Conservation (phyloP, 2,113 vertebrate species). For the Cyprinodon tularosa region DNA sequence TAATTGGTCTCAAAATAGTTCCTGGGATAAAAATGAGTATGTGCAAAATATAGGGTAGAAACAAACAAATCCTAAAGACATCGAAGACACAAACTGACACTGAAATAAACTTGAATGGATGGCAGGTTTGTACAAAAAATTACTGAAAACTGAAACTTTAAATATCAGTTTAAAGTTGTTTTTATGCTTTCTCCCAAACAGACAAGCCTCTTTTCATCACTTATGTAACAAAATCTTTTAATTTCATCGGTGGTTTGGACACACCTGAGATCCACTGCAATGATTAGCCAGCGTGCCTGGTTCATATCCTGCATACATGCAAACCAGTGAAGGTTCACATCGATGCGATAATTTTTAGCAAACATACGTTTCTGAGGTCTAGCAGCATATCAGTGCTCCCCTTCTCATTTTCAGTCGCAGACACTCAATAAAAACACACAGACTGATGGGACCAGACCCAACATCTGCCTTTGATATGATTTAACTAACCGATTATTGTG, state of each 20-base stretch:
- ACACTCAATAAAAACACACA: constrained; percentile 49
- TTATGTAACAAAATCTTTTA: not conserved
- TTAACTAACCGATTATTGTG: constrained; percentile 78
- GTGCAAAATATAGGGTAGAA: not conserved
- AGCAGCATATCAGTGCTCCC: constrained; percentile 41
- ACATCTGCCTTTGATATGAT: constrained; percentile 82
- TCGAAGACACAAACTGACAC: not conserved
- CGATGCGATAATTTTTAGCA: constrained; percentile 28
- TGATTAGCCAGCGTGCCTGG: too few species aligned
- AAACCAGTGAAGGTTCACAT: constrained; percentile 23
- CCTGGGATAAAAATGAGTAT: not conserved
- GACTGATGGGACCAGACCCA: constrained; percentile 67
- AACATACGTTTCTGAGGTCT: constrained; percentile 42
- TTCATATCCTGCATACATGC: not conserved
- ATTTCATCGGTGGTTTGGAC: not conserved
- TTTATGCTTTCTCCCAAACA: not conserved
- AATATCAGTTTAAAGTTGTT: not conserved
- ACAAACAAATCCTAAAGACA: too few species aligned
- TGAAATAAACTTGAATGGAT: not conserved
- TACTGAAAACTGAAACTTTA: not conserved
- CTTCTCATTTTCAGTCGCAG: constrained; percentile 34
- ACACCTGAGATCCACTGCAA: not conserved
- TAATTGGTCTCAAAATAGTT: not conserved
- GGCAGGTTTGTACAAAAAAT: not conserved
- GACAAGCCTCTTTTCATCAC: not conserved